Evolutionary conservation across 1,140 invertebrate species (phyloP), one percentile per base, ranked within the genome.

Genomic region (Marisa cornuarietis): DNA sequence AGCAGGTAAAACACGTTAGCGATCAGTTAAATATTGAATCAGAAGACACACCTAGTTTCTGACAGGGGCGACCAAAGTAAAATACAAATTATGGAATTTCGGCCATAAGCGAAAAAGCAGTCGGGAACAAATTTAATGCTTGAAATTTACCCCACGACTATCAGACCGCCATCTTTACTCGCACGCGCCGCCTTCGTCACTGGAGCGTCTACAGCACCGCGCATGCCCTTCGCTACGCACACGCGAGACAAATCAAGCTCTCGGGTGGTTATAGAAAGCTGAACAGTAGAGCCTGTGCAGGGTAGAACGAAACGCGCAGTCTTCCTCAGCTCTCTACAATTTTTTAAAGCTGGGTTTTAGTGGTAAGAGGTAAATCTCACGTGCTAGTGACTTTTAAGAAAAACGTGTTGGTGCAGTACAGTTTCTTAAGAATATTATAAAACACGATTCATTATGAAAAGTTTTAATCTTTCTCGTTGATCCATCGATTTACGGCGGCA

Each of bases 91-190:
- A n/a, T 68, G 65, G 22, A 68, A 31, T 68, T 13, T 68, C 22
- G n/a, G 73, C 52, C 18, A 22, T 18, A 22, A 42, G 26, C 58
- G 54, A 68, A 26, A 26, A 31, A 49, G 63, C 65, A 18, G 76
- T 68, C 62, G 65, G 76, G n/a, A 77, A 68, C 76, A 77, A 77
- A 77, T 77, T 77, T 77, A 77, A 77, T 77, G 76, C 76, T 77
- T 54, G 76, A 77, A 65, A 77, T 66, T 77, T 77, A 77, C 68
- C 76, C 76, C 68, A 51, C 76, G 49, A 49, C 68, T 68, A 68
- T 65, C 24, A 31, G 54, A 51, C 76, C 51, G 63, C 76, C 76
- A 77, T 77, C 76, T 68, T 68, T 77, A 16, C 42, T 54, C 65
- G 76, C 76, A 77, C 76, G 76, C 76, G 76, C 76, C 76, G 42